Conservation (phyloP, 2,797 vertebrate genomes). For the Presbytis comata region DNA sequence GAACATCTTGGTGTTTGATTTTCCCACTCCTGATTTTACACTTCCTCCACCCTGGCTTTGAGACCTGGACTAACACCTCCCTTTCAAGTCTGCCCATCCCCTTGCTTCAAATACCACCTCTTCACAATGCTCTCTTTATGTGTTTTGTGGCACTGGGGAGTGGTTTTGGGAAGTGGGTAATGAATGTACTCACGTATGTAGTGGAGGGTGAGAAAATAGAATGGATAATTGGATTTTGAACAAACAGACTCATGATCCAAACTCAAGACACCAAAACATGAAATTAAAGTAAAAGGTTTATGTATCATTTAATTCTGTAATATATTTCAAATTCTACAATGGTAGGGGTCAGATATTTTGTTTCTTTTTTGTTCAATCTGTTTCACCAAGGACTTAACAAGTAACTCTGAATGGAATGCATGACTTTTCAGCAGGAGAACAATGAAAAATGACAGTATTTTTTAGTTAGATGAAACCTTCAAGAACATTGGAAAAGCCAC, state of each 20-base stretch:
- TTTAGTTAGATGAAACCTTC: neutral
- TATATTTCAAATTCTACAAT: constrained; percentile 25
- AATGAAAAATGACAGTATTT: neutral
- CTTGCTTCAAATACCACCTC: constrained; percentile 7
- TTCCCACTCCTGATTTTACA: constrained; percentile 38
- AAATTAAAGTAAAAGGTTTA: constrained; percentile 50
- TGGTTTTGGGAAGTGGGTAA: constrained; percentile 43
- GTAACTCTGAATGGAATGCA: neutral
- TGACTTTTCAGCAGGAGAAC: neutral
- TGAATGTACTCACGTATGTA: constrained; percentile 46
- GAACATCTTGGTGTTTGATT: constrained; percentile 50
- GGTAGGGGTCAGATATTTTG: neutral
- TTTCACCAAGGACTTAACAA: neutral
- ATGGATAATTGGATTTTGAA: constrained; percentile 68
- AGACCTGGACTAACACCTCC: constrained; percentile 16
- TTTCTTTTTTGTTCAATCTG: neutral
- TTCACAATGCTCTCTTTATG: constrained; percentile 61
- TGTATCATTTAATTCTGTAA: constrained; percentile 23
- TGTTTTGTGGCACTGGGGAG: neutral
- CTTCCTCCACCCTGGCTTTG: neutral
- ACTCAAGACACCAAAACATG: constrained; percentile 61
- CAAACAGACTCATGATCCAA: constrained; percentile 63
- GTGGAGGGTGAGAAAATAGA: constrained; percentile 59
- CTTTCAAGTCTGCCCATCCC: constrained; percentile 40
- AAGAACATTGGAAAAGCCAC: neutral